These are phyloP conservation scores for Vidua chalybeata DNA, from an alignment of 2,113 vertebrate genomes.

Conservation along the genomic window DNA sequence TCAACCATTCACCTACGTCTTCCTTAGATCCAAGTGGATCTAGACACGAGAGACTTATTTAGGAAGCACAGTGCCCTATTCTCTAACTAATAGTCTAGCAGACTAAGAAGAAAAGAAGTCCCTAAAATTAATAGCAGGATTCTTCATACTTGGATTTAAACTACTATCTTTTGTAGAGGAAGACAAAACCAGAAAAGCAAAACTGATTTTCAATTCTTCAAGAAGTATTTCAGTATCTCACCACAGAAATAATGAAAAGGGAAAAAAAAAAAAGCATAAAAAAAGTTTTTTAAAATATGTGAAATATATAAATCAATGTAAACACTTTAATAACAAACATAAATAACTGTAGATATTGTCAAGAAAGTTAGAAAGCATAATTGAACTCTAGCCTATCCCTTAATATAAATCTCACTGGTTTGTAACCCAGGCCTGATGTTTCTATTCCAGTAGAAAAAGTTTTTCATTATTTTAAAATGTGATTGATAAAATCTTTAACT, in stretches of 20 bases:
- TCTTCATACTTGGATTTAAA: neutral
- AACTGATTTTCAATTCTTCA: neutral
- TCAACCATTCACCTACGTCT: neutral
- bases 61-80: neutral
- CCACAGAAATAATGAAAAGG: neutral
- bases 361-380: neutral
- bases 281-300: neutral
- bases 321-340: neutral
- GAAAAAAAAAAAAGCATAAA: too few relatives aligned
- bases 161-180: neutral
- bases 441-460: neutral
- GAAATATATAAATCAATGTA: neutral
- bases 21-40: neutral
- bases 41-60: fast-evolving
- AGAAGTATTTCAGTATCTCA: neutral
- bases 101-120: neutral
- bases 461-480: neutral
- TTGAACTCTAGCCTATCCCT: neutral
- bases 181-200: neutral
- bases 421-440: neutral
- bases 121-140: neutral
- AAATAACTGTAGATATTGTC: neutral
- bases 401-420: neutral
- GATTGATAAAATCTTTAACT: neutral
- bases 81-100: neutral